A percentile compares a stretch with the other conserved stretches of the same genome.
These are phyloP conservation scores for Hystrix brachyura DNA, from an alignment of 2,113 vertebrate genomes.

Conservation along the genomic window DNA sequence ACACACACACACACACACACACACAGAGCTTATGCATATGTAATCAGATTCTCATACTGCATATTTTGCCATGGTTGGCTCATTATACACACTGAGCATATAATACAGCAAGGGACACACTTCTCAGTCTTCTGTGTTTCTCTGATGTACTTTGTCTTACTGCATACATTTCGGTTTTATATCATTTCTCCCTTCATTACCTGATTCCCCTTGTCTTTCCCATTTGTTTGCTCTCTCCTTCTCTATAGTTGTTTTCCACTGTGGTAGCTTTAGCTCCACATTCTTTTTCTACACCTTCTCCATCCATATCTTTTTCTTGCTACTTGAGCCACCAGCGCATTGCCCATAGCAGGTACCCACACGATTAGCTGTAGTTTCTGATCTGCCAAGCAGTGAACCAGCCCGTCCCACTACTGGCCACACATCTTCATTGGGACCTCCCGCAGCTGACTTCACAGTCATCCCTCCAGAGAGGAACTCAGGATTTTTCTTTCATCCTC, in stretches of 20 bases:
- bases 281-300: neutral
- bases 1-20: neutral
- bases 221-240: neutral
- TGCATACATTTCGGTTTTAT: rapidly evolving
- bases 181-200: rapidly evolving
- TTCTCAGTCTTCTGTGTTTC: neutral
- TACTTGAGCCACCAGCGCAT: neutral
- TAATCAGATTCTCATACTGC: neutral
- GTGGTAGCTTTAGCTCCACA: rapidly evolving
- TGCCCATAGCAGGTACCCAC: neutral
- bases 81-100: neutral
- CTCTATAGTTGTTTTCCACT: no score
- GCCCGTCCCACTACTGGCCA: neutral
- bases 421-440: neutral
- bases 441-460: no score
- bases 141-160: neutral
- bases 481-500: neutral
- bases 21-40: neutral
- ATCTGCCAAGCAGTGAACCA: neutral
- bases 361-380: neutral
- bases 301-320: neutral
- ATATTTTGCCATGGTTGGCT: neutral
- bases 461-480: neutral
- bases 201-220: neutral
- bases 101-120: rapidly evolving